Evolutionary conservation across 1,140 invertebrate species (phyloP).

Genomic region (Battus philenor): DNA sequence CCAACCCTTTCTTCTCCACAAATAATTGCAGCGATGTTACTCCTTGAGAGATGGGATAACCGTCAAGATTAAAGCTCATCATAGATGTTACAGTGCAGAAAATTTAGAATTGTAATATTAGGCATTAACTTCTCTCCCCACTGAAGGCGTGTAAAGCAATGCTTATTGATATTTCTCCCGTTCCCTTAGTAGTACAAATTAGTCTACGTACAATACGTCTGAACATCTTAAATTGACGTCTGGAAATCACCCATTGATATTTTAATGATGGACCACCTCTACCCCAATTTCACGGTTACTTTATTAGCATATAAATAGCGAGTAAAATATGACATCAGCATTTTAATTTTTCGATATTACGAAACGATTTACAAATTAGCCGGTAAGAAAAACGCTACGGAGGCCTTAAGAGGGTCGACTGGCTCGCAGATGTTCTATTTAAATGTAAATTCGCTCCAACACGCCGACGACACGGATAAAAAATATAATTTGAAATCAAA

Average conservation of each 20-base stretch:
- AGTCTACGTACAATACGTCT: slow-evolving; percentile 2
- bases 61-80: slow-evolving; percentile 64
- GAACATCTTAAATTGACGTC: slow-evolving; percentile 36
- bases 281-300: slow-evolving; percentile 35
- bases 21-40: slow-evolving; percentile 68
- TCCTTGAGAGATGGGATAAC: slow-evolving; percentile 58
- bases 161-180: slow-evolving; percentile 32
- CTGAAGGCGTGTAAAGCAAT: slow-evolving; percentile 12
- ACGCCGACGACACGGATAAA: slow-evolving; percentile 65
- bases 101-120: slow-evolving; percentile 54
- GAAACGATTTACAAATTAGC: slow-evolving; percentile 75
- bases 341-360: slow-evolving; percentile 75
- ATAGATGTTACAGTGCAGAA: slow-evolving; percentile 45
- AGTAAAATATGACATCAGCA: slow-evolving; percentile 73
- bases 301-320: slow-evolving; percentile 72
- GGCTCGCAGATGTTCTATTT: slow-evolving; percentile 73
- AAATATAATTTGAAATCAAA: slow-evolving; percentile 66
- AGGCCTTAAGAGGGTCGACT: slow-evolving; percentile 64
- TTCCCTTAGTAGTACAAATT: slow-evolving; percentile 26
- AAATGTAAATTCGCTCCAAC: slow-evolving; percentile 71
- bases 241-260: slow-evolving; percentile 69
- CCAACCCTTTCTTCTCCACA: slow-evolving; percentile 63
- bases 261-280: slow-evolving; percentile 55
- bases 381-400: slow-evolving; percentile 65
- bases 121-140: slow-evolving; percentile 24